phyloP scores from a whole-genome alignment of 2,888 invertebrate species.

The Oasisia sp. region DNA sequence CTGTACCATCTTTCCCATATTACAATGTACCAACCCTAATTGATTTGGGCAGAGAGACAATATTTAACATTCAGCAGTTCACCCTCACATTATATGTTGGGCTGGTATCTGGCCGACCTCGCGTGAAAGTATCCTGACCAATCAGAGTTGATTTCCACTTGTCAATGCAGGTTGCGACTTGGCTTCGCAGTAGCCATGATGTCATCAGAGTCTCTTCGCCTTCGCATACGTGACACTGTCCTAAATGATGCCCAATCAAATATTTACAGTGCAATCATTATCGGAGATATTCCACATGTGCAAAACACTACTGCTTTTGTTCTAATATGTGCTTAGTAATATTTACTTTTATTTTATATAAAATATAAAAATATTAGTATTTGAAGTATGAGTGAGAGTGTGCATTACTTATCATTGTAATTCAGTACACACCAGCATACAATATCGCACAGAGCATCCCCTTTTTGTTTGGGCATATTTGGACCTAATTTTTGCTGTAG shows the following conservation, averaged over 20 bases:
- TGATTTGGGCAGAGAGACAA: not conserved
- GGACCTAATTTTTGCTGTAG: no score
- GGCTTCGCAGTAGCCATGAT: slow-evolving; percentile 36
- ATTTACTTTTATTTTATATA: not conserved
- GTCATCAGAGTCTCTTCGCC: slow-evolving; percentile 35
- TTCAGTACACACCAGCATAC: no score
- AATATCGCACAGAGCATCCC: no score
- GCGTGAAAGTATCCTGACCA: slow-evolving; percentile 37
- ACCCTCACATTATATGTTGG: not conserved
- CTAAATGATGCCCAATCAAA: slow-evolving; percentile 25
- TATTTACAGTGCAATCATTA: not conserved
- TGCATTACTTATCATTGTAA: no score
- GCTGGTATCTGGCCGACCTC: not conserved
- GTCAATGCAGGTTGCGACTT: slow-evolving; percentile 29
- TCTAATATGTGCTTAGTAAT: no score
- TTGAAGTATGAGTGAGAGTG: no score
- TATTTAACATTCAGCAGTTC: not conserved
- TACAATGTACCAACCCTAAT: not conserved
- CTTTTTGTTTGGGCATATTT: no score
- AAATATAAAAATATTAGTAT: not conserved
- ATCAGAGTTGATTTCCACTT: slow-evolving; percentile 37
- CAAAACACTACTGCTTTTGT: no score
- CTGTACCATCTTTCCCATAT: no score
- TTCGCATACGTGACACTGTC: slow-evolving; percentile 38
- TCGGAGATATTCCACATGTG: not conserved